These are phyloP conservation scores for Xylophagus ater DNA, from an alignment of 2,888 invertebrate genomes.

Conservation along the genomic window DNA sequence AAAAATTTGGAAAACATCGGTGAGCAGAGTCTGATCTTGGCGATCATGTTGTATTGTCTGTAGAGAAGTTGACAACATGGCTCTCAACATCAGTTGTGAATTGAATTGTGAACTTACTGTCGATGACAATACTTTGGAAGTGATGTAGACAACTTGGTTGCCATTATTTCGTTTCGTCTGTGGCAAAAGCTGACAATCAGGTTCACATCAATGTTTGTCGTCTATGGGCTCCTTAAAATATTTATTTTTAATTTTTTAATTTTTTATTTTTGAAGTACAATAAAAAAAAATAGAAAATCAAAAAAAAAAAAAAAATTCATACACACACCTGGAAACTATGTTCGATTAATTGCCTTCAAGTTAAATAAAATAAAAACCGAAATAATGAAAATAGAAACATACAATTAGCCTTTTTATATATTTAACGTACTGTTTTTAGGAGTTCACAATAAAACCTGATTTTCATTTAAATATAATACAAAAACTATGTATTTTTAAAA, in stretches of 20 bases:
- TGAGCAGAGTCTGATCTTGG: too few species aligned
- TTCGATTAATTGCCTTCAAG: not conserved
- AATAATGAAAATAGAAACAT: constrained; percentile 4
- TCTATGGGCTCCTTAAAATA: too few species aligned
- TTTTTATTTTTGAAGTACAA: not conserved
- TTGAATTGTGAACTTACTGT: too few species aligned
- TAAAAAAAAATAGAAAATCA: constrained; percentile 5
- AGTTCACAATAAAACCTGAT: constrained; percentile 11
- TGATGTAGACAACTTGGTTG: constrained; percentile 1
- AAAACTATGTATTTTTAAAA: constrained; percentile 8
- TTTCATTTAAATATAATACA: not conserved
- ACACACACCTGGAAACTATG: not conserved
- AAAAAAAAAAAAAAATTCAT: constrained; percentile 4
- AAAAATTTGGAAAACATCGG: too few species aligned
- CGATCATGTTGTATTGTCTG: too few species aligned
- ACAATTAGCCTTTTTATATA: constrained; percentile 16
- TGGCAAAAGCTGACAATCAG: too few species aligned
- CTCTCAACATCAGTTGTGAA: too few species aligned
- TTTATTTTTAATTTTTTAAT: too few species aligned
- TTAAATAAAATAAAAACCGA: not conserved
- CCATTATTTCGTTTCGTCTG: not conserved
- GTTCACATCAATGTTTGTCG: too few species aligned
- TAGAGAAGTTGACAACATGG: too few species aligned
- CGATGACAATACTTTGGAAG: too few species aligned
- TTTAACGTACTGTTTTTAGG: constrained; percentile 18